phyloP scores from a whole-genome alignment of 2,113 vertebrate species.

The Boulengeromyrus knoepffleri region DNA sequence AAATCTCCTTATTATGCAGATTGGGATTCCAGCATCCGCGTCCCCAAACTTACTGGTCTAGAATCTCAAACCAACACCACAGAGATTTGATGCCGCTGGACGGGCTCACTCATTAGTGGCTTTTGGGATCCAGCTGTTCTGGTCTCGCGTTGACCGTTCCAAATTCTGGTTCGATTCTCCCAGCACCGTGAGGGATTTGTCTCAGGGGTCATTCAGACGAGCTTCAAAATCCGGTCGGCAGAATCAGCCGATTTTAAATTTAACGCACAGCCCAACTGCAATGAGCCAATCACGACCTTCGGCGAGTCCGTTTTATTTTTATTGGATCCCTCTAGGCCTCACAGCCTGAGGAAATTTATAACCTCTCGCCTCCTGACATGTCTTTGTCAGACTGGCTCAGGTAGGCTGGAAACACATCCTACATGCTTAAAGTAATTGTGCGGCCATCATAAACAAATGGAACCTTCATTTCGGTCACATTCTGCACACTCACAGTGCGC shows the following conservation, averaged over 20 bases:
- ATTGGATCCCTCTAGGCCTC: background rate
- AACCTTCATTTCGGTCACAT: background rate
- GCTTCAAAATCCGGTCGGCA: background rate
- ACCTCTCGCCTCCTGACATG: background rate
- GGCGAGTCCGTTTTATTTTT: background rate
- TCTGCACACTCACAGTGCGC: background rate
- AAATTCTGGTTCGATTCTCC: background rate
- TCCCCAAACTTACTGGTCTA: background rate
- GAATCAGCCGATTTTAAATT: background rate
- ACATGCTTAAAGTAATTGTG: background rate
- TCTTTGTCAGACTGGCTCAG: background rate
- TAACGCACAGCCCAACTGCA: background rate
- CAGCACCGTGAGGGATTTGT: background rate
- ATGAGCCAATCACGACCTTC: background rate
- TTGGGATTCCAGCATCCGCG: background rate
- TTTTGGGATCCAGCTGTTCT: background rate
- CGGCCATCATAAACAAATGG: background rate
- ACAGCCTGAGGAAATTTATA: background rate
- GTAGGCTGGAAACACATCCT: background rate
- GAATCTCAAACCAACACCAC: background rate
- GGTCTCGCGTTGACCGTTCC: background rate
- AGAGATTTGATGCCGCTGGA: background rate
- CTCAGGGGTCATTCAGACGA: background rate
- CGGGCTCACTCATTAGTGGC: background rate
- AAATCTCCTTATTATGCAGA: background rate